phyloP scores from a whole-genome alignment of 2,797 vertebrate species.

The Dryobates pubescens region DNA sequence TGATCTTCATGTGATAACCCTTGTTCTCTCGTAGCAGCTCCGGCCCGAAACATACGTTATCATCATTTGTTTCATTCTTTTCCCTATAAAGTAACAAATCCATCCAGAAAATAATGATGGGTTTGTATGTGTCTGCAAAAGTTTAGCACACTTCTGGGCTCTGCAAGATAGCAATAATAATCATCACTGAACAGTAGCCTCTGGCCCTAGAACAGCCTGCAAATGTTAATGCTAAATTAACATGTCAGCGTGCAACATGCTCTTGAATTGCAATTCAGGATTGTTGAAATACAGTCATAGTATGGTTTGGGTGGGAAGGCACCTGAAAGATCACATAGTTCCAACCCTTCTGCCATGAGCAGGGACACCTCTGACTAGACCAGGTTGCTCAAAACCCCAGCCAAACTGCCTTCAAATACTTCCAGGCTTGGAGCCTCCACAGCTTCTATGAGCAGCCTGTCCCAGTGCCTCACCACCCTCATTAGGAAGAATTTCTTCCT shows the following conservation, averaged over 20 bases:
- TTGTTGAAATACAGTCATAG: neutral
- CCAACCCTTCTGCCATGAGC: too few species aligned
- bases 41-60: neutral
- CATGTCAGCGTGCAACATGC: neutral
- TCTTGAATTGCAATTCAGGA: neutral
- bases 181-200: neutral
- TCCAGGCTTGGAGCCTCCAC: too few species aligned
- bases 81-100: constrained; percentile 11
- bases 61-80: neutral
- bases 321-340: too few species aligned
- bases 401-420: too few species aligned
- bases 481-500: too few species aligned
- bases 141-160: neutral
- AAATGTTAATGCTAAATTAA: constrained; percentile 19
- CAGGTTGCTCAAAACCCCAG: too few species aligned
- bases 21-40: neutral
- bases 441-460: too few species aligned
- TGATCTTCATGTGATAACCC: constrained; percentile 2
- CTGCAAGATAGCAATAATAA: constrained; percentile 11
- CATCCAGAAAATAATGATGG: neutral
- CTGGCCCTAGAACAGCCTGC: neutral
- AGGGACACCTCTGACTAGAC: too few species aligned
- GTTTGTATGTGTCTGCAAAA: neutral
- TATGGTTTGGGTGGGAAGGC: too few species aligned
- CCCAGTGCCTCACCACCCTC: too few species aligned